Evolutionary conservation across 2,888 invertebrate genomes (phyloP).

Genomic region (Campaea margaritaria): DNA sequence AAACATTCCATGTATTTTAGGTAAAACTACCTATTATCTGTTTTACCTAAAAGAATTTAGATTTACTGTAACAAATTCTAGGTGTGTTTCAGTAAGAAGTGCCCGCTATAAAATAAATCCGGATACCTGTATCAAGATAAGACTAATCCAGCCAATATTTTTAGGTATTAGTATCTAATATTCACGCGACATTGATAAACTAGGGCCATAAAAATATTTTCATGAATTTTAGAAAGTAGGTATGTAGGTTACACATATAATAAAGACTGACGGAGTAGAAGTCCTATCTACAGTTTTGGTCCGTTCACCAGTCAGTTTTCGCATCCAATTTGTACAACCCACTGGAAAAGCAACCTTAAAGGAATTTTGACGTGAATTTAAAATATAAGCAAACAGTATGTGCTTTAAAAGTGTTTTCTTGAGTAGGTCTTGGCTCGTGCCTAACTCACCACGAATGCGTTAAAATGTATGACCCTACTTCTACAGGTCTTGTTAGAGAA

Average conservation of each 20-base stretch:
- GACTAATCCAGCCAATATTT: no score
- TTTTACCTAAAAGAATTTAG: no score
- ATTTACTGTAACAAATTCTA: no score
- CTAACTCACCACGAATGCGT: neutral
- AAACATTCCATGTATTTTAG: no score
- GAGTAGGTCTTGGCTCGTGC: neutral
- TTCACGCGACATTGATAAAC: neutral
- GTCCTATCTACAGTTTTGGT: slow-evolving; percentile 6
- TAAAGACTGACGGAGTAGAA: no score
- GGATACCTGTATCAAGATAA: no score
- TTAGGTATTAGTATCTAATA: no score
- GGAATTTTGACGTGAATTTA: slow-evolving; percentile 19
- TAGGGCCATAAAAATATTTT: neutral
- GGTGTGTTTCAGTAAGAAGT: no score
- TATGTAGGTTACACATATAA: no score
- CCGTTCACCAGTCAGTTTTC: slow-evolving; percentile 10
- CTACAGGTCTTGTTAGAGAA: neutral
- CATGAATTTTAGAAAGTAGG: no score
- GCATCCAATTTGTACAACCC: slow-evolving; percentile 7
- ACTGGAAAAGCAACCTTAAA: slow-evolving; percentile 4
- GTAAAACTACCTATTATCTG: no score
- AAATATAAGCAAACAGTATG: slow-evolving; percentile 14
- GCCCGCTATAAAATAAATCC: no score
- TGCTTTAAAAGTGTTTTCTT: slow-evolving; percentile 1
- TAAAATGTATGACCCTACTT: neutral